Evolutionary conservation across 1,140 invertebrate species (phyloP).

Genomic region (Drosophila takahashii): DNA sequence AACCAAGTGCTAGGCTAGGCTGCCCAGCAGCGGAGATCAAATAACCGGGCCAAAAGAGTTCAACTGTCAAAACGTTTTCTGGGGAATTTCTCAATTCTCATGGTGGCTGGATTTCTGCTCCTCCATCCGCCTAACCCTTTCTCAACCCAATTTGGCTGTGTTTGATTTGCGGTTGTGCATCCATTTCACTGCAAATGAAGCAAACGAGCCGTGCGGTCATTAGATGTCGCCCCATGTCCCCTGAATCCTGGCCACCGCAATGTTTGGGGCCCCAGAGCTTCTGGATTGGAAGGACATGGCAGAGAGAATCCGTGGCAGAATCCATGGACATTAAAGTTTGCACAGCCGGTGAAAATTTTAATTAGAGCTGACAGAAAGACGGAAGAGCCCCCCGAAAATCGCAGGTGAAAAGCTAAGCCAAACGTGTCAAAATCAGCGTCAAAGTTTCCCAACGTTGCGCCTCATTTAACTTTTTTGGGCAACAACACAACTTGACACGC

Average conservation of each 20-base stretch:
- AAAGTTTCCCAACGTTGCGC: conserved; percentile 46
- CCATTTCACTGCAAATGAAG: conserved; percentile 80
- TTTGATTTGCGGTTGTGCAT: conserved; percentile 82
- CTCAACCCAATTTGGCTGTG: conserved; percentile 45
- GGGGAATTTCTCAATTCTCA: conserved; percentile 26
- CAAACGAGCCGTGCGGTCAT: conserved; percentile 79
- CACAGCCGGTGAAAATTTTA: conserved; percentile 60
- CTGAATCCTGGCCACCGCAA: conserved; percentile 15
- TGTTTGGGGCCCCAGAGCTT: conserved; percentile 42
- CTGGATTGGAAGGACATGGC: conserved; percentile 9
- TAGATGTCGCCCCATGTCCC: conserved; percentile 51
- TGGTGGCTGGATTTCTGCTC: conserved; percentile 3
- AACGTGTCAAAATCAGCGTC: conserved; percentile 65
- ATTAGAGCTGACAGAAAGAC: conserved; percentile 42
- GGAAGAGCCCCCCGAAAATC: neutral
- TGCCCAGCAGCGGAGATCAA: conserved; percentile 24
- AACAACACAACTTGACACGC: conserved; percentile 58
- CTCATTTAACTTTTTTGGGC: conserved; percentile 65
- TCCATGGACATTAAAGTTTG: conserved; percentile 52
- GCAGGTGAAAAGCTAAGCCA: conserved; percentile 24
- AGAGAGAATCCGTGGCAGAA: neutral
- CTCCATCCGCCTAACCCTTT: neutral
- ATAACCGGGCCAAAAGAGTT: conserved; percentile 18
- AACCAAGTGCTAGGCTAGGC: conserved; percentile 17
- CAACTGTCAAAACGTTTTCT: conserved; percentile 39